A percentile compares a stretch with the other conserved stretches of the same genome.
Conservation (phyloP, 2,888 invertebrate species). For the Diplazon laetatorius region DNA sequence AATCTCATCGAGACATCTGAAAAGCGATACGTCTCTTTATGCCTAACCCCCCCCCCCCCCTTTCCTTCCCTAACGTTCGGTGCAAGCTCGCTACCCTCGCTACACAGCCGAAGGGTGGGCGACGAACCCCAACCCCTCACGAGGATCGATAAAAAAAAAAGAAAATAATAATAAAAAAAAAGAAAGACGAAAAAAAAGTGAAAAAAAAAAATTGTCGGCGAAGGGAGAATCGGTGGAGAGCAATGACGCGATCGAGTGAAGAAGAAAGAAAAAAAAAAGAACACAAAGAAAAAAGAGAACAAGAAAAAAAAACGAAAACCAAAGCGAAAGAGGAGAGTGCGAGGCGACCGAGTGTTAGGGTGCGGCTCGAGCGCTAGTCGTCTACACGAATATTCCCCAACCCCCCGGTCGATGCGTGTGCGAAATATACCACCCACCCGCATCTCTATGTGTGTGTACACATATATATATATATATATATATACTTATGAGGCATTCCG, state of each 20-base stretch:
- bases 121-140: background rate
- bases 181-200: background rate
- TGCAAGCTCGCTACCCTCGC: background rate
- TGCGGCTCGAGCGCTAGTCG: constrained; percentile 51
- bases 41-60: no score
- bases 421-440: no score
- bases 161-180: constrained; percentile 9
- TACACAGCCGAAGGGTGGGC: background rate
- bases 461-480: background rate
- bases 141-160: no score
- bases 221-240: no score
- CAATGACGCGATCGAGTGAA: background rate
- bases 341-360: constrained; percentile 26
- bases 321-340: constrained; percentile 41
- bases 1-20: no score
- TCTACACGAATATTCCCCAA: no score
- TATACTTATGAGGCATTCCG: no score
- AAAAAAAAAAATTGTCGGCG: background rate
- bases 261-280: no score
- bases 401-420: background rate
- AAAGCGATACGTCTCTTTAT: no score
- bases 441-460: background rate
- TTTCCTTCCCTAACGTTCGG: no score
- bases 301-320: constrained; percentile 38
- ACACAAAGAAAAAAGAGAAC: no score